Evolutionary conservation across 2,888 invertebrate genomes (phyloP), one percentile per base, ranked within the genome.

Genomic region (Lydus trimaculatus): DNA sequence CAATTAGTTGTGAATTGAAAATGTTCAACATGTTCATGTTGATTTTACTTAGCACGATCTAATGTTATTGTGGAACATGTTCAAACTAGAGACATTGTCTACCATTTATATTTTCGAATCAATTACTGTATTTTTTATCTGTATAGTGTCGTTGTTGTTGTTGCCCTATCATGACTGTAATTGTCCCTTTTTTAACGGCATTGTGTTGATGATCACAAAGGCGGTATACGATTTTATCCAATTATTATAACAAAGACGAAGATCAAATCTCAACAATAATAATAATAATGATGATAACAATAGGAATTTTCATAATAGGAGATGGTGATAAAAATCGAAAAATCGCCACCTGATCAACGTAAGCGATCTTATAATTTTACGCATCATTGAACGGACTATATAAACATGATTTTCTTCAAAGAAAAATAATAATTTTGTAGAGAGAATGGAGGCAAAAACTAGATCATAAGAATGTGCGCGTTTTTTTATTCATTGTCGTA

Each of bases 371-470:
- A 66, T 73, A 70, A 73, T 73, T 73, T 73, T 66, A 71, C 68
- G 73, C 70, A 66, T 67, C 70, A 71, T 67, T 73, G 73, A 63
- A 15, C 65, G 65, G 70, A 73, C 71, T 69, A 64, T 69, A 70
- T 67, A 70, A 72, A 67, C 63, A 67, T 67, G 65, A 70, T 66
- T 61, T 58, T 61, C 48, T 36, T 59, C 61, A 71, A 66, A 69
- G 9, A 48, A 48, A 8, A 9, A 20, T 48, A 48, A 48, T 48
- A n/a, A 43, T 43, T 39, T 43, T n/a, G 17, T n/a, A 5, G 43
- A 43, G 6, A 43, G 7, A 48, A 48, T 48, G 8, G 9, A 9
- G n/a, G 17, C n/a, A 43, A 43, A 43, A 43, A 17, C n/a, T 43
- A 6, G 39, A 43, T 11, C 39, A 43, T 48, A 48, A 48, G 20